These are phyloP conservation scores for Cyanoderma ruficeps DNA, from an alignment of 2,113 vertebrate genomes.

Conservation along the genomic window DNA sequence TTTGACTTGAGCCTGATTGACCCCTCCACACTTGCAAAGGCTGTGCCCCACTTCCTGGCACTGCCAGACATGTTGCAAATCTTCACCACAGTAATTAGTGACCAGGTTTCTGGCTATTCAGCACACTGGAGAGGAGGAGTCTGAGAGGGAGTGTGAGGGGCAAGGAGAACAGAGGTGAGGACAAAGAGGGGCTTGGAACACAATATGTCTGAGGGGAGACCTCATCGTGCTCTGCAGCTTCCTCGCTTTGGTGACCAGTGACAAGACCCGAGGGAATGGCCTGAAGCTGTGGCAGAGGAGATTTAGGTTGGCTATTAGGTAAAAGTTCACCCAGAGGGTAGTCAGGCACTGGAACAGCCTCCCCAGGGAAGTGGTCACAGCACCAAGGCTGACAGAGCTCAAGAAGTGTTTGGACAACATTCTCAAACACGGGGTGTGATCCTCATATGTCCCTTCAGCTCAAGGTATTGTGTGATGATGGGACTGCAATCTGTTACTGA, in stretches of 20 bases:
- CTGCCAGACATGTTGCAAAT: slow-evolving; percentile 65
- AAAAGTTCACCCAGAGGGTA: background rate
- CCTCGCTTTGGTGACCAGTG: background rate
- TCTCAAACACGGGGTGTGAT: background rate
- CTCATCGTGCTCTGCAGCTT: background rate
- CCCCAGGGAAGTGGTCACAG: background rate
- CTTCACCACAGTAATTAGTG: slow-evolving; percentile 64
- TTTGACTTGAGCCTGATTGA: slow-evolving; percentile 56
- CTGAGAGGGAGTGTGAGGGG: background rate
- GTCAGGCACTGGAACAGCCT: fast-evolving
- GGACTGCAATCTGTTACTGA: background rate
- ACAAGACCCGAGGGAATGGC: background rate
- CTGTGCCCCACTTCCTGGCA: slow-evolving; percentile 52
- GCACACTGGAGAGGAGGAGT: background rate
- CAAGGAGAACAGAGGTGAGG: background rate
- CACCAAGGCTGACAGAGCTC: background rate
- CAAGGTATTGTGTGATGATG: background rate
- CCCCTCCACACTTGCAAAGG: slow-evolving; percentile 53
- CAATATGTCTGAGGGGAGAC: background rate
- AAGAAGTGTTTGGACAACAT: background rate
- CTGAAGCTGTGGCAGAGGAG: background rate
- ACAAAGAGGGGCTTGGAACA: background rate
- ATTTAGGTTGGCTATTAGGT: background rate
- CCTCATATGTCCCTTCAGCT: background rate
- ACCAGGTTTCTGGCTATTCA: slow-evolving; percentile 34